Evolutionary conservation across 2,113 vertebrate genomes (phyloP).

Genomic region (Tachuris rubrigastra): DNA sequence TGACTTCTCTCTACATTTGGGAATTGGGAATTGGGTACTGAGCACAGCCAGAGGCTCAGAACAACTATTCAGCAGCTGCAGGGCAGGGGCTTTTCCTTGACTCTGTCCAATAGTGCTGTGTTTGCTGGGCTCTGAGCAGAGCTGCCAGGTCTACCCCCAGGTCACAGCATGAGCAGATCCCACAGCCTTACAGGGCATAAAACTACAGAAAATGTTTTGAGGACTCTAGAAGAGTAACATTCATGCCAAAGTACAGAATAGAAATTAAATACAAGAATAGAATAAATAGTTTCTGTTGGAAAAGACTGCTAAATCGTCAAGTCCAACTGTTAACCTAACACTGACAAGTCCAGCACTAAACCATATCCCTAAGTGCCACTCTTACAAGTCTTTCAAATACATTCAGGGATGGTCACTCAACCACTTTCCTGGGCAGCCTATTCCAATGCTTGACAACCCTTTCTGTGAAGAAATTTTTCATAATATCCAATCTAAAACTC

Average conservation of each 20-base stretch:
- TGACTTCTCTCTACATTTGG: background rate
- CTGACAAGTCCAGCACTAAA: background rate
- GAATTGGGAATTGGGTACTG: background rate
- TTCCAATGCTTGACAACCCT: background rate
- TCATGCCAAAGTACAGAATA: background rate
- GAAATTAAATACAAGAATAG: background rate
- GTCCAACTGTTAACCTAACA: background rate
- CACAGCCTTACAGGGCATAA: background rate
- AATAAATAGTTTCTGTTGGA: background rate
- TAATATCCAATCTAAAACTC: background rate
- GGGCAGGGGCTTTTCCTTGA: background rate
- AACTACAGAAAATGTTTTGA: background rate
- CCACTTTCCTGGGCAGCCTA: background rate
- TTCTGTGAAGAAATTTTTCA: background rate
- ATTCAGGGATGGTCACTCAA: background rate
- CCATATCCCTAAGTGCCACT: too few species aligned
- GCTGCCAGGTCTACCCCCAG: background rate
- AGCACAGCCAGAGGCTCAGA: background rate
- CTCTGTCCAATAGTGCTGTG: accelerated
- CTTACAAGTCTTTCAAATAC: background rate
- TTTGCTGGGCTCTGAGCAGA: background rate
- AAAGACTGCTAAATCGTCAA: background rate
- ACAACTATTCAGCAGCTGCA: background rate
- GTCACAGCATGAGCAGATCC: background rate
- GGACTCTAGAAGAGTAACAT: background rate